phyloP scores from a whole-genome alignment of 2,888 invertebrate genomes.

The Cyclophora punctaria region DNA sequence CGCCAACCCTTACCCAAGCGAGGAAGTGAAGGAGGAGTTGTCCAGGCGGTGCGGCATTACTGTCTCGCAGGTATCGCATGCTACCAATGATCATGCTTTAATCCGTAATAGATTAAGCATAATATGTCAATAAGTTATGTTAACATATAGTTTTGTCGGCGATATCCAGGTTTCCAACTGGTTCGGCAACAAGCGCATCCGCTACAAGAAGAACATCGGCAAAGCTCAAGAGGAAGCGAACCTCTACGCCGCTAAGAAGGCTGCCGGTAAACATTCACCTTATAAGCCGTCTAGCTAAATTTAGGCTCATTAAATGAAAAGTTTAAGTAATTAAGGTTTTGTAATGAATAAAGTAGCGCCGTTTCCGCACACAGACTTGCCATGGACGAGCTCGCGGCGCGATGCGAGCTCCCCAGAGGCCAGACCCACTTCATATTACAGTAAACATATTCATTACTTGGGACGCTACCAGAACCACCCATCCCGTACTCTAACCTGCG shows the following conservation, averaged over 20 bases:
- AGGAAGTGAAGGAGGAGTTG: conserved; percentile 97
- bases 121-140: too few relatives aligned
- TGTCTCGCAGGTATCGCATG: conserved; percentile 83
- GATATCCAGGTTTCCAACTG: conserved; percentile 93
- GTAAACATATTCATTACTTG: conserved; percentile 36
- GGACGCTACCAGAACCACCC: background rate
- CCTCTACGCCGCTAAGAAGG: conserved; percentile 98
- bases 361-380: conserved; percentile 67
- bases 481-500: background rate
- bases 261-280: conserved; percentile 78
- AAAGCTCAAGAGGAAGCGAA: conserved; percentile 99
- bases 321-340: conserved; percentile 7
- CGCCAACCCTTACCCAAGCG: conserved; percentile 97
- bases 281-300: background rate
- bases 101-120: background rate
- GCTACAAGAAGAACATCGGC: conserved; percentile 99
- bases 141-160: background rate
- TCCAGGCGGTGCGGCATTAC: conserved; percentile 97
- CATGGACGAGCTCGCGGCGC: conserved; percentile 65
- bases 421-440: conserved; percentile 59
- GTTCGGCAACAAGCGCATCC: conserved; percentile 99
- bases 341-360: conserved; percentile 28
- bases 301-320: background rate
- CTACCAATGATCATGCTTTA: too few relatives aligned
- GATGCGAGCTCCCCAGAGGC: conserved; percentile 60